Conservation (phyloP, 2,797 vertebrate species). For the Enteromius radiatus region DNA sequence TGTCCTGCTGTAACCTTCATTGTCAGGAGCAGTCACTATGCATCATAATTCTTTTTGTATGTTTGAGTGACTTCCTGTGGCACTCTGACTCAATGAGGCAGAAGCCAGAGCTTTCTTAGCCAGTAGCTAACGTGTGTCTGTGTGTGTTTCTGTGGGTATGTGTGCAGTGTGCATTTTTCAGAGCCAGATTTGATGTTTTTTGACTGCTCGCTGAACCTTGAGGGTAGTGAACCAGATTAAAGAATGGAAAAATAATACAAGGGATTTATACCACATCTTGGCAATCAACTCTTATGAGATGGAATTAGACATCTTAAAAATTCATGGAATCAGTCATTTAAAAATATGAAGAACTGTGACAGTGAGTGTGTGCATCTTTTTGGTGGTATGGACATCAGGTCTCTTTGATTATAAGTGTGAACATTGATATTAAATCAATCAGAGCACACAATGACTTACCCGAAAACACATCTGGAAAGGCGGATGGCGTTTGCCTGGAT, state of each 20-base stretch:
- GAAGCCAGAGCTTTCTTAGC: constrained; percentile 30
- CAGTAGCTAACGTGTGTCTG: constrained; percentile 22
- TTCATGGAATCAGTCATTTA: background rate
- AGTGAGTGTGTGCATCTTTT: background rate
- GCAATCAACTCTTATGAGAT: background rate
- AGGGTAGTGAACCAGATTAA: constrained; percentile 8
- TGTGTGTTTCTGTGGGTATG: constrained; percentile 18
- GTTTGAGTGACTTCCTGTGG: constrained; percentile 19
- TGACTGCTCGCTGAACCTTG: constrained; percentile 38
- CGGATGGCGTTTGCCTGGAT: constrained; percentile 74
- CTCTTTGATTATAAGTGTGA: background rate
- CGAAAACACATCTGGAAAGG: constrained; percentile 89
- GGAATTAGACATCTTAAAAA: background rate
- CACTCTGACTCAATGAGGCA: constrained; percentile 42
- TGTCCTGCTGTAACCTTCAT: constrained; percentile 25
- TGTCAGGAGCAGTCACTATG: background rate
- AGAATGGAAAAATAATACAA: background rate
- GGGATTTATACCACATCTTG: background rate
- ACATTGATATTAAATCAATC: background rate
- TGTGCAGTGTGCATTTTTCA: constrained; percentile 17
- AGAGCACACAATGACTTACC: constrained; percentile 80
- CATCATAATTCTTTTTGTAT: constrained; percentile 5
- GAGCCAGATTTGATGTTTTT: constrained; percentile 35
- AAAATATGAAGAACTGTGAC: background rate
- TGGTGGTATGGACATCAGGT: background rate